Percentiles rank a stretch among this genome's conserved stretches.
Evolutionary conservation across 2,888 invertebrate species (phyloP).

Genomic region (Patella ulyssiponensis): DNA sequence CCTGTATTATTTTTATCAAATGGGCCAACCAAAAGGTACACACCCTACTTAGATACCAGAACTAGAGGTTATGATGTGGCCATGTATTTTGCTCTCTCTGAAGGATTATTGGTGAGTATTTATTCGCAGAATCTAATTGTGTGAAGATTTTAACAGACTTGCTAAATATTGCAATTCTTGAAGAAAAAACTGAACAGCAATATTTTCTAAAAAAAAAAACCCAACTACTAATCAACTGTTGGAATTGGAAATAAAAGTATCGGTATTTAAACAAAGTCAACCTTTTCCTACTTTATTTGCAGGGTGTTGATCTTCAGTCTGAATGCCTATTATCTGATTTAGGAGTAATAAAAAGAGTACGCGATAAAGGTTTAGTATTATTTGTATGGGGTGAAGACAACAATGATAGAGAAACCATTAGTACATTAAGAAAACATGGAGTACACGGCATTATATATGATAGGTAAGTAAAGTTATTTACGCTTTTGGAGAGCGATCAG

Average conservation of each 20-base stretch:
- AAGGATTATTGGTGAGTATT: constrained; percentile 80
- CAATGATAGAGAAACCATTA: constrained; percentile 88
- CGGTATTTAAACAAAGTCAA: too few relatives aligned
- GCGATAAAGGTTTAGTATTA: constrained; percentile 85
- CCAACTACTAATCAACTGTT: too few relatives aligned
- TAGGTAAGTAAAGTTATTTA: constrained; percentile 75
- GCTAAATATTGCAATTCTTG: too few relatives aligned
- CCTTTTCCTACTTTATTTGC: constrained; percentile 6
- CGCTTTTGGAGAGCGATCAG: too few relatives aligned
- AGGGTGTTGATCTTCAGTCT: constrained; percentile 59
- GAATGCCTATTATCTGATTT: constrained; percentile 57
- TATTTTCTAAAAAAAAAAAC: too few relatives aligned
- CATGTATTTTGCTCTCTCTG: constrained; percentile 85
- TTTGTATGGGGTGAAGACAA: constrained; percentile 99
- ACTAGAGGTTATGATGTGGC: constrained; percentile 87
- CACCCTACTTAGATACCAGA: constrained; percentile 87
- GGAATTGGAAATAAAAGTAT: not conserved
- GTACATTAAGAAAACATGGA: constrained; percentile 88
- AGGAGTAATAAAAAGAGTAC: constrained; percentile 75
- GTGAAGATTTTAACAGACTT: too few relatives aligned
- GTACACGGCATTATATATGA: constrained; percentile 98
- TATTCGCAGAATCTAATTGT: not conserved
- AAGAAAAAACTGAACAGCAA: too few relatives aligned
- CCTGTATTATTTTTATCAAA: constrained; percentile 96
- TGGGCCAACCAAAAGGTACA: constrained; percentile 81